Conservation (phyloP, 2,888 invertebrate genomes). For the Cyclophora albipunctata region DNA sequence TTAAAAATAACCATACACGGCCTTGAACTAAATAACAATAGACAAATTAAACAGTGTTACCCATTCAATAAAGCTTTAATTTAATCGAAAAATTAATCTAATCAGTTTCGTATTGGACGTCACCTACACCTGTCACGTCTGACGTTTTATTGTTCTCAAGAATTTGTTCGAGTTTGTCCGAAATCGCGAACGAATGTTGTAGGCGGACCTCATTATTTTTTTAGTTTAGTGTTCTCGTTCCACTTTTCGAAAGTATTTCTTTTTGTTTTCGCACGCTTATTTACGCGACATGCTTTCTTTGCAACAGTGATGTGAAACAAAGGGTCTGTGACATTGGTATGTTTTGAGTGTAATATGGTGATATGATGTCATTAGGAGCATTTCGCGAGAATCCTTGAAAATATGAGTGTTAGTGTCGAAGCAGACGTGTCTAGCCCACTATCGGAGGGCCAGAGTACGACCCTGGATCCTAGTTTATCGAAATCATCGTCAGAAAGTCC, state of each 20-base stretch:
- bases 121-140: conserved; percentile 42
- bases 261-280: conserved; percentile 30
- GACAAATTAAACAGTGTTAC: conserved; percentile 18
- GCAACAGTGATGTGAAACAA: conserved; percentile 41
- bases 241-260: conserved; percentile 62
- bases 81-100: conserved; percentile 14
- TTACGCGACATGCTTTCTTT: conserved; percentile 23
- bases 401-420: conserved; percentile 69
- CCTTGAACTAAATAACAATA: no score
- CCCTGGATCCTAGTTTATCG: conserved; percentile 42
- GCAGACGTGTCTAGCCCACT: conserved; percentile 61
- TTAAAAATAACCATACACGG: no score
- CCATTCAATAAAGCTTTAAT: conserved; percentile 17
- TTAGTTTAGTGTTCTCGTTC: conserved; percentile 63
- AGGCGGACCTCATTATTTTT: conserved; percentile 51
- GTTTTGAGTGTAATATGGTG: conserved; percentile 33
- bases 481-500: conserved; percentile 52
- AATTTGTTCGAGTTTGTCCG: conserved; percentile 37
- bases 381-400: conserved; percentile 61
- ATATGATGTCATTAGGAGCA: conserved; percentile 66
- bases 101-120: conserved; percentile 44
- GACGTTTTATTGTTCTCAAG: conserved; percentile 18
- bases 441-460: conserved; percentile 55
- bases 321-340: conserved; percentile 15
- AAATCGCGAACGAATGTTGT: conserved; percentile 41